Evolutionary conservation across 2,113 vertebrate species (phyloP).

Genomic region (Thomomys bottae): DNA sequence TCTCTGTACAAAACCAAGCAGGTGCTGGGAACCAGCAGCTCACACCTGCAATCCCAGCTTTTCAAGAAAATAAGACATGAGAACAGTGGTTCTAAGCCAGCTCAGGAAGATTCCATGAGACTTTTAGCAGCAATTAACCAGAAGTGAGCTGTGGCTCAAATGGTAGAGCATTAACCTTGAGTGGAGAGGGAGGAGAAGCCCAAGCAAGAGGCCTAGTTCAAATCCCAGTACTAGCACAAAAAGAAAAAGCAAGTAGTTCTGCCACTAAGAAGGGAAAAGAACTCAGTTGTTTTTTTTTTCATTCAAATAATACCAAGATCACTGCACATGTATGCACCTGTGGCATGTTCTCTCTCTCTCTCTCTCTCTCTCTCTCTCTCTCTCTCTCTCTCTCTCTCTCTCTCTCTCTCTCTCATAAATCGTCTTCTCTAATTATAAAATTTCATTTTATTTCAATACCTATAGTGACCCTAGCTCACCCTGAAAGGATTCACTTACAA

Average conservation of each 20-base stretch:
- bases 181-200: no score
- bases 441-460: constrained; percentile 69
- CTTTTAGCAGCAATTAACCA: no score
- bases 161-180: no score
- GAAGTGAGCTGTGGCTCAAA: no score
- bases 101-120: no score
- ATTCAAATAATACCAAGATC: not conserved
- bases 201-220: no score
- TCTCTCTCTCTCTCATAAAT: not conserved
- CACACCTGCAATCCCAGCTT: no score
- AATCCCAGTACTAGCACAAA: no score
- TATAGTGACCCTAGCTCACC: constrained; percentile 68
- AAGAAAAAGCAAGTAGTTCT: not conserved
- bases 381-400: not conserved
- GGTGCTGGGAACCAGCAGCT: no score
- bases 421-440: constrained; percentile 65
- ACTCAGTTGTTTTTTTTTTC: not conserved
- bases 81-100: no score
- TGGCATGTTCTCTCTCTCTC: no score
- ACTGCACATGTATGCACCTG: not conserved
- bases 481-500: constrained; percentile 73
- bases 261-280: accelerated
- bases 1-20: not conserved
- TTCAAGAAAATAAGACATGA: no score
- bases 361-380: not conserved